phyloP scores from a whole-genome alignment of 2,797 vertebrate genomes.

The Thalassophryne amazonica region DNA sequence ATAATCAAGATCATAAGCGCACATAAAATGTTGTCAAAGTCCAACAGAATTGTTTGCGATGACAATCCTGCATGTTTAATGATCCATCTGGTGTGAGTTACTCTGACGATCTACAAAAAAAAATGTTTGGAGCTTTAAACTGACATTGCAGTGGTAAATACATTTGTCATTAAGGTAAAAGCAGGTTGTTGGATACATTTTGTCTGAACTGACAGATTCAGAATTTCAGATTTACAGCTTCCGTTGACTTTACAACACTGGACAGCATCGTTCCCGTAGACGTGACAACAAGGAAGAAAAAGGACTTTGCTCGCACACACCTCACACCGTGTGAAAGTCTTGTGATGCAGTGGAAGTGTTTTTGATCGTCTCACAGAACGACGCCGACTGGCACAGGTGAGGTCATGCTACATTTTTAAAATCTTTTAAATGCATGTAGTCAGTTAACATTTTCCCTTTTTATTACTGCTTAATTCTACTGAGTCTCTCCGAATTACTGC shows the following conservation, averaged over 20 bases:
- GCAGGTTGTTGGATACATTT: background rate
- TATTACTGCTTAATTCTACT: too few species aligned
- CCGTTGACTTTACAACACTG: background rate
- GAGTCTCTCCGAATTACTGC: too few species aligned
- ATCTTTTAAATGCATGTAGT: too few species aligned
- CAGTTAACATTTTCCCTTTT: too few species aligned
- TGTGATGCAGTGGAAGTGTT: constrained; percentile 56
- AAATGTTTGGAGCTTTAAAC: constrained; percentile 12
- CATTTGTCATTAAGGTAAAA: background rate
- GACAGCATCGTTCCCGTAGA: constrained; percentile 18
- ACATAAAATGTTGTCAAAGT: too few species aligned
- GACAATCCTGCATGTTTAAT: too few species aligned
- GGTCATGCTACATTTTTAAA: constrained; percentile 49
- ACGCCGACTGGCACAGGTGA: constrained; percentile 34
- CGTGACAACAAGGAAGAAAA: constrained; percentile 60
- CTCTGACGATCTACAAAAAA: too few species aligned
- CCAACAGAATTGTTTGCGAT: too few species aligned
- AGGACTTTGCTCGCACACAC: constrained; percentile 72
- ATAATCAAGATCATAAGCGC: too few species aligned
- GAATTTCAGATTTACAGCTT: background rate
- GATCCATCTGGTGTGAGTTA: too few species aligned
- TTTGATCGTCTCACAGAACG: constrained; percentile 27
- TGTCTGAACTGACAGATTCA: background rate
- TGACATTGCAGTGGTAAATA: too few species aligned
- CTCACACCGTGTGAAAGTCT: constrained; percentile 38